Base-by-base conservation (phyloP, 2,113 vertebrate genomes). In the Malurus melanocephalus region DNA sequence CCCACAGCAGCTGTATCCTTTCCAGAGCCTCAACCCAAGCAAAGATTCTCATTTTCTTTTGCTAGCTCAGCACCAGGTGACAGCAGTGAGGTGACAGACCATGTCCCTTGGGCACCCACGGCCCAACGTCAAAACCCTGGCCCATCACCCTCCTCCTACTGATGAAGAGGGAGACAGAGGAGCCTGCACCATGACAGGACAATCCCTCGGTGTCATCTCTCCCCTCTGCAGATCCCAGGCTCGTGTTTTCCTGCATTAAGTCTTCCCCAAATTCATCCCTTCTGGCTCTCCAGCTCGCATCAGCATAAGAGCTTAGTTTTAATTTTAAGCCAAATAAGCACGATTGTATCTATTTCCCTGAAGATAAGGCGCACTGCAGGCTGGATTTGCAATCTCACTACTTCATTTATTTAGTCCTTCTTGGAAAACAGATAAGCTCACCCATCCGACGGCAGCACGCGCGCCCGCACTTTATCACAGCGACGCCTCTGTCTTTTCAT, bases 361-460 rank as follows among this genome's bases (percentile, higher is more conserved):
- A 78, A 94, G 90, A 91, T 89, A 90, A 95, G 74, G 76, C 26
- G 3, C 75, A 87, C 69, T 7, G 22, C 94, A 42, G 87, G 80
- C 89, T 85, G 90, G 92, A 95, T 95, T 93, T 93, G 81, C 91
- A 94, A 92, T 93, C 94, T 93, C 85, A 38, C 68, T 8, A 14
- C 83, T 76, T 72, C 87, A 83, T 88, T 95, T 95, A 83, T 94
- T 93, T 77, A 89, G 91, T 42, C 88, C 90, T 87, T 62, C 92
- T 93, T 73, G 90, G 93, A 86, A 94, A 90, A 89, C 91, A 95
- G 92, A 95, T 94, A 94, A 95, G 89, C 87, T 78, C 42, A 5
- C 68, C 87, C 90, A 45, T 94, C 91, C 80, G n/a, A 86, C 30
- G 43, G 87, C 90, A 89, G 88, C 61, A 18, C 16, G 23, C 74